Evolutionary conservation across 2,113 vertebrate species (phyloP), one percentile per base, ranked within the genome.

Genomic region (Lathamus discolor): DNA sequence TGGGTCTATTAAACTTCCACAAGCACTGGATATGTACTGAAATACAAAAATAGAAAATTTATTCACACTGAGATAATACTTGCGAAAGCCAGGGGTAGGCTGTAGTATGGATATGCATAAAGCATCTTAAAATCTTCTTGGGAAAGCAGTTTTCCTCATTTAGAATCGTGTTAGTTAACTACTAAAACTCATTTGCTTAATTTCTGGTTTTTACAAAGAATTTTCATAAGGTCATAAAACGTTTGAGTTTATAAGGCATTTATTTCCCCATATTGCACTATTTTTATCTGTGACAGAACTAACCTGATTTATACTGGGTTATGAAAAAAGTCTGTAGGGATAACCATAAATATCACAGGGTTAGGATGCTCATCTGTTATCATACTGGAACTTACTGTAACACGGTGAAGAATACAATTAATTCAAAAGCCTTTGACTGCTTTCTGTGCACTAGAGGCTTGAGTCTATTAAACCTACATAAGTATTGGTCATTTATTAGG

Each of bases 381-480:
- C 41, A 15, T 54, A 24, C 14, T 64, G 82, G 69, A 94, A 67
- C 68, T 94, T 79, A 85, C 28, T 94, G 90, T 70, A 95, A 78
- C 51, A 69, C 10, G 12, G 46, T 28, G 74, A 93, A 75, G 77
- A 91, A 92, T 31, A 54, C 62, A 93, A 77, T 96, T 97, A 92
- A 89, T 91, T 92, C 74, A 83, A 83, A 74, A 94, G 20, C 90
- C 88, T 89, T 90, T 72, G 84, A 93, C 76, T 95, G 18, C 54
- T 76, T 96, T 92, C 92, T 3, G 5, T 81, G 62, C 76, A 67
- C 78, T 83, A 29, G 64, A 88, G 70, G 66, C 39, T 81, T 55
- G 85, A 94, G 95, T 97, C 95, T 97, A 95, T 96, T 97, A 97
- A 97, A 95, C 72, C 94, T 91, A 74, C 90, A 82, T 97, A 91